Evolutionary conservation across 2,888 invertebrate genomes (phyloP), one percentile per base, ranked within the genome.

Genomic region (Chalcis sispes): DNA sequence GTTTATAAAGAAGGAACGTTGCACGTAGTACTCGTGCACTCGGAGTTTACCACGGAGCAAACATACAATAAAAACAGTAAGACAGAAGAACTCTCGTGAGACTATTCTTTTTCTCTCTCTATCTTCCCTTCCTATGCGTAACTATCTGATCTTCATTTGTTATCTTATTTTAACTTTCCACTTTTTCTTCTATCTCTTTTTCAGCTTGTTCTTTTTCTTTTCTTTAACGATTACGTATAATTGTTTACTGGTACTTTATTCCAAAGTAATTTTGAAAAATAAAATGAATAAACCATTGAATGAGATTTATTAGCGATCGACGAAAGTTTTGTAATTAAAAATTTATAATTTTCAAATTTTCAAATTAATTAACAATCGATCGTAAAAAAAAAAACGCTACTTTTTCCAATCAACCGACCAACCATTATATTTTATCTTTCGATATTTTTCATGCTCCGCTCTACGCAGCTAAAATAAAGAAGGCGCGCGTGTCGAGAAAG

Each of bases 11-110:
- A 61, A 69, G 23, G 61, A 20, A 36, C 52, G 59, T 20, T 10
- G 48, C 58, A 54, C 7, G 66, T 69, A 75, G 32, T 73, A 73
- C 71, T 62, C 25, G 20, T 4, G 20, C 72, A 73, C 79, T 79
- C 71, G 32, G 72, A 72, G 67, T 66, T 75, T 77, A 75, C 67
- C 65, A 61, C 10, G 73, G 79, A 74, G 72, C 79, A 81, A 81
- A 82, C 82, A 82, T 84, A 85, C 79, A 84, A 86, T 85, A 85
- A 85, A 84, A 83, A 80, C 81, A 79, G 66, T 78, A 79, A 79
- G 79, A 69, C 64, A 69, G 83, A 84, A 84, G 83, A 84, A 85
- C 80, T 85, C 84, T 83, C 82, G 77, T 71, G 86, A 85, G 84
- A 84, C 83, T 80, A 80, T 75, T 79, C 78, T 72, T 65, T 65